These are phyloP conservation scores for Diarsia dahlii DNA, from an alignment of 2,888 invertebrate genomes.

Conservation along the genomic window DNA sequence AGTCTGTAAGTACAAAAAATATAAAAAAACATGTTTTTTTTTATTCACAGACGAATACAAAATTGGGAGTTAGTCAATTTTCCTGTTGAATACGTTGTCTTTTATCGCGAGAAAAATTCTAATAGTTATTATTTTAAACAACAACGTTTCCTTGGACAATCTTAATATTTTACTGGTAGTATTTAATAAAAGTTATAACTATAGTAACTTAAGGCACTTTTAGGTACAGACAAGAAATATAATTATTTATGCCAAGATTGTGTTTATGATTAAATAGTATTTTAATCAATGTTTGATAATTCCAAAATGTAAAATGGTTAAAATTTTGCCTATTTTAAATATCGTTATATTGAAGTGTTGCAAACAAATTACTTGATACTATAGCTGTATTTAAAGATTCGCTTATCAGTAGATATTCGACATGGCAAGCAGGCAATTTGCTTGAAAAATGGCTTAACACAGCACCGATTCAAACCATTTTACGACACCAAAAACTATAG, in stretches of 20 bases:
- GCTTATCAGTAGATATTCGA: not conserved
- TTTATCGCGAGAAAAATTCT: not conserved
- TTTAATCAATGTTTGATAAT: not conserved
- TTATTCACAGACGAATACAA: conserved; percentile 13
- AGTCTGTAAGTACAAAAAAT: conserved; percentile 61
- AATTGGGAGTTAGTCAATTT: not conserved
- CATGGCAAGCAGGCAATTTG: not conserved
- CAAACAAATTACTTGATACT: not conserved
- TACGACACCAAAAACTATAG: not conserved
- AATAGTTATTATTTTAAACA: not conserved
- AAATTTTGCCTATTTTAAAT: not conserved
- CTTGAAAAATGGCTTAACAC: not conserved
- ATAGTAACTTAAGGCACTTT: conserved; percentile 55
- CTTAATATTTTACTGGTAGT: conserved; percentile 10
- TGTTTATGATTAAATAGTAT: not conserved
- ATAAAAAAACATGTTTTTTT: not conserved
- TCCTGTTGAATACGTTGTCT: not conserved
- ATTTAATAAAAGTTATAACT: conserved; percentile 22
- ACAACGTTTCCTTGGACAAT: conserved; percentile 9
- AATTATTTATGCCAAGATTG: conserved; percentile 14
- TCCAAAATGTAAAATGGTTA: not conserved
- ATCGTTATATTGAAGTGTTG: not conserved
- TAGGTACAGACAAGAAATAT: conserved; percentile 16
- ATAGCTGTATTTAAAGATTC: not conserved
- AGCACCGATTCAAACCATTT: not conserved